phyloP scores from a whole-genome alignment of 2,888 invertebrate species.

The Eupithecia abbreviata region DNA sequence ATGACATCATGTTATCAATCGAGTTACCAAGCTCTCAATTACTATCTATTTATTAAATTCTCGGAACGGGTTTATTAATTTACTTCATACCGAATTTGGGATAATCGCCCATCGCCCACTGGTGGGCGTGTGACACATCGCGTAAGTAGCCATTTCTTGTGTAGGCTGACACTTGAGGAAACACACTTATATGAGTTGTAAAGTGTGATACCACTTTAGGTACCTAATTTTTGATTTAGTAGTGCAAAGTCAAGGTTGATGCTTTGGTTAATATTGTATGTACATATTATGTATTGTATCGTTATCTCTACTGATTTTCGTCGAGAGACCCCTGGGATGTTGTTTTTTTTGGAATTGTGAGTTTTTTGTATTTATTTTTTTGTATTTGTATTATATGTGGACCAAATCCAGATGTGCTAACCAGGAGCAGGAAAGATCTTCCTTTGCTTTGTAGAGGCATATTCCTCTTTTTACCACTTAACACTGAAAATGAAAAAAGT shows the following conservation, averaged over 20 bases:
- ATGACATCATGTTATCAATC: slow-evolving; percentile 27
- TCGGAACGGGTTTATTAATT: slow-evolving; percentile 30
- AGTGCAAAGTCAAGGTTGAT: background rate
- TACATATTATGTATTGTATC: background rate
- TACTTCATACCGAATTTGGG: slow-evolving; percentile 30
- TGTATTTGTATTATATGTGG: too few relatives aligned
- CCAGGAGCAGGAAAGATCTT: background rate
- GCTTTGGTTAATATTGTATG: background rate
- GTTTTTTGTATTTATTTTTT: too few relatives aligned
- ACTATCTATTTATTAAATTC: slow-evolving; percentile 24
- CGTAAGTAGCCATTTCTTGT: slow-evolving; percentile 28
- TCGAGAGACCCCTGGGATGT: background rate
- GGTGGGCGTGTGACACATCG: slow-evolving; percentile 33
- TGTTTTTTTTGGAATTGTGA: background rate
- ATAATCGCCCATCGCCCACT: slow-evolving; percentile 26
- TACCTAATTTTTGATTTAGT: background rate
- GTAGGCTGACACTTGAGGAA: slow-evolving; percentile 28
- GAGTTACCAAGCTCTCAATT: slow-evolving; percentile 8
- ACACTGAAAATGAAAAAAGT: background rate
- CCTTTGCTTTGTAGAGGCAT: background rate
- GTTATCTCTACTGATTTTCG: background rate
- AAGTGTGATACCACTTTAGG: background rate
- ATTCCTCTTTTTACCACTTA: background rate
- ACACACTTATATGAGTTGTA: background rate
- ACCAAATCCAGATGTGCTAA: background rate